Evolutionary conservation across 2,113 vertebrate genomes (phyloP).

Genomic region (Seriola dumerili): DNA sequence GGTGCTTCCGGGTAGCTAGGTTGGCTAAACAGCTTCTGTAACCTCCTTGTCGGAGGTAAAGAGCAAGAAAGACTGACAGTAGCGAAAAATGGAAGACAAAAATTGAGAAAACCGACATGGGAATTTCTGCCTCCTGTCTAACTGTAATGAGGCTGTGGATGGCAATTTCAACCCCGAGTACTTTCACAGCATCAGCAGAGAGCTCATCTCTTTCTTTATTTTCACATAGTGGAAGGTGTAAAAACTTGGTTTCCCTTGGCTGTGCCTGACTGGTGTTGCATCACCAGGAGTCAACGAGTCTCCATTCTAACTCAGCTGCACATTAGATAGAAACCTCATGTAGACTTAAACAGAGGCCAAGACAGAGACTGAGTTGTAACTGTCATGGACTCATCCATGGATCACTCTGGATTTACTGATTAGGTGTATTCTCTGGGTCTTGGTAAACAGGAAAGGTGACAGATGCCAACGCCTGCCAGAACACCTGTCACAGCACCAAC

Average conservation of each 20-base stretch:
- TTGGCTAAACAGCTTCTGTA: conserved; percentile 29
- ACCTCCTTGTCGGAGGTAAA: conserved; percentile 13
- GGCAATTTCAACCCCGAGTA: conserved; percentile 61
- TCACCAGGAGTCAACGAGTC: conserved; percentile 13
- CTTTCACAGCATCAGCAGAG: conserved; percentile 45
- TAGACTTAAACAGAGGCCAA: not conserved
- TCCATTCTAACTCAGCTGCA: conserved; percentile 18
- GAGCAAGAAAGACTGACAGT: conserved; percentile 22
- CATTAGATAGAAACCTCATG: conserved; percentile 18
- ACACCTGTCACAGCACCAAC: conserved; percentile 34
- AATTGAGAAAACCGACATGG: conserved; percentile 28
- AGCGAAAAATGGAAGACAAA: conserved; percentile 3
- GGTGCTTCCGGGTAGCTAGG: conserved; percentile 25
- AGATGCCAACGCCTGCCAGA: conserved; percentile 31
- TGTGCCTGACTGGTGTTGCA: conserved; percentile 9
- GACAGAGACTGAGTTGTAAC: conserved; percentile 17
- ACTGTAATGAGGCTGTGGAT: conserved; percentile 47
- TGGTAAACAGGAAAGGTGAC: conserved; percentile 38
- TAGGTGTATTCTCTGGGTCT: conserved; percentile 31
- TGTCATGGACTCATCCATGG: conserved; percentile 2
- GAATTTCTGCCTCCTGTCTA: conserved; percentile 17
- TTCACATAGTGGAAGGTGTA: conserved; percentile 43
- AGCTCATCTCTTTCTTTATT: conserved; percentile 38
- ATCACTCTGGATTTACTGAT: conserved; percentile 38
- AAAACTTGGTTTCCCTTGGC: conserved; percentile 27